phyloP scores from a whole-genome alignment of 2,113 vertebrate genomes.

The Pedionomus torquatus region DNA sequence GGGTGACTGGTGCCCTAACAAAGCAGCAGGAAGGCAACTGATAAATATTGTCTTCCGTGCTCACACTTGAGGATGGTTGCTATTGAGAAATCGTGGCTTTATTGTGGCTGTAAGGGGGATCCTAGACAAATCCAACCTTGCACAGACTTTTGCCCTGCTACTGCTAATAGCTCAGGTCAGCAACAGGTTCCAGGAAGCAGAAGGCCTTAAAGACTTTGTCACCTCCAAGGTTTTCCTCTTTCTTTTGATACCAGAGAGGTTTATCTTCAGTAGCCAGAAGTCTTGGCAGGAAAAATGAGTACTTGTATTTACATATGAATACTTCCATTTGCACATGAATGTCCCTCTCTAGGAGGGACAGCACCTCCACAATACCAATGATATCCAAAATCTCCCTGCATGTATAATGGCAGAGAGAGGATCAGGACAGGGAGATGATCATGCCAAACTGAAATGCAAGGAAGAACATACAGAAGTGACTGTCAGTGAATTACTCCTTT shows the following conservation, averaged over 20 bases:
- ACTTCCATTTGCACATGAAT: neutral
- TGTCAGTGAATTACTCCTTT: neutral
- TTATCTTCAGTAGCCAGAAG: neutral
- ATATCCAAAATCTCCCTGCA: neutral
- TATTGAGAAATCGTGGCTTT: rapidly evolving
- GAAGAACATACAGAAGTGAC: neutral
- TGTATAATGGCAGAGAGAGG: neutral
- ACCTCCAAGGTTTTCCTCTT: neutral
- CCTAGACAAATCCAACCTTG: neutral
- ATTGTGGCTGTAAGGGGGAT: neutral
- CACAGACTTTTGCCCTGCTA: neutral
- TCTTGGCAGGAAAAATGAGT: neutral
- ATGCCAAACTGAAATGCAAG: neutral
- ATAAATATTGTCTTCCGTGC: neutral
- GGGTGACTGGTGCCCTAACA: neutral
- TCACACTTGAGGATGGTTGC: neutral
- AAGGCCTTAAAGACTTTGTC: neutral
- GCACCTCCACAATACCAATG: neutral
- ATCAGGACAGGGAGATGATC: neutral
- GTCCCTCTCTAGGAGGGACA: neutral
- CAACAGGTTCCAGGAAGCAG: neutral
- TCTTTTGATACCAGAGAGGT: neutral
- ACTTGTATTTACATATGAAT: neutral
- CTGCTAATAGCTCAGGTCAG: neutral
- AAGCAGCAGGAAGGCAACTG: neutral